Conservation (phyloP, 2,888 invertebrate genomes). For the Epinotia brunnichana region DNA sequence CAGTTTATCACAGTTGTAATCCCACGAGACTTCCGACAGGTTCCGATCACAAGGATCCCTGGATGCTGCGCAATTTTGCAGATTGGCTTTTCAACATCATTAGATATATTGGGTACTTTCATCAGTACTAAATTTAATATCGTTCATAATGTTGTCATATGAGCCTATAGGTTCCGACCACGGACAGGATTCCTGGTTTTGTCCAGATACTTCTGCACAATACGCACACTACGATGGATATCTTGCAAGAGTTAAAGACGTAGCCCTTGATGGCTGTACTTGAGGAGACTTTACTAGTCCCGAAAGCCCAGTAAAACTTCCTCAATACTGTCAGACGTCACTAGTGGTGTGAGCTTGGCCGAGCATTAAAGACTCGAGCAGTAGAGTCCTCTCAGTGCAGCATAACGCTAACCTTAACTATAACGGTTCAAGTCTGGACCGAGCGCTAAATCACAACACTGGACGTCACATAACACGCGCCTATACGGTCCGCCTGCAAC, state of each 20-base stretch:
- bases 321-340: too few relatives aligned
- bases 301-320: background rate
- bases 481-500: slow-evolving; percentile 4
- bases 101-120: background rate
- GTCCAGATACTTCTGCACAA: background rate
- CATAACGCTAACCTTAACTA: too few relatives aligned
- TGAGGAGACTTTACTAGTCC: too few relatives aligned
- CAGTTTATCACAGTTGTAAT: too few relatives aligned
- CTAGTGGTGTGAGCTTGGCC: too few relatives aligned
- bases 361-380: too few relatives aligned
- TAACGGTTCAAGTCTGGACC: too few relatives aligned
- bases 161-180: background rate
- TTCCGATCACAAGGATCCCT: too few relatives aligned
- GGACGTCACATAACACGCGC: too few relatives aligned
- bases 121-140: background rate
- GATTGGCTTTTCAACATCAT: background rate
- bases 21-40: too few relatives aligned
- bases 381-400: too few relatives aligned
- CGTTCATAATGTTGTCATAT: background rate
- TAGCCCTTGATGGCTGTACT: background rate
- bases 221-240: background rate
- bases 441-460: too few relatives aligned
- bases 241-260: background rate
- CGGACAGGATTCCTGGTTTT: background rate
- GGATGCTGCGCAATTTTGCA: background rate